Evolutionary conservation across 2,113 vertebrate species (phyloP).

Genomic region (Anas platyrhynchos): DNA sequence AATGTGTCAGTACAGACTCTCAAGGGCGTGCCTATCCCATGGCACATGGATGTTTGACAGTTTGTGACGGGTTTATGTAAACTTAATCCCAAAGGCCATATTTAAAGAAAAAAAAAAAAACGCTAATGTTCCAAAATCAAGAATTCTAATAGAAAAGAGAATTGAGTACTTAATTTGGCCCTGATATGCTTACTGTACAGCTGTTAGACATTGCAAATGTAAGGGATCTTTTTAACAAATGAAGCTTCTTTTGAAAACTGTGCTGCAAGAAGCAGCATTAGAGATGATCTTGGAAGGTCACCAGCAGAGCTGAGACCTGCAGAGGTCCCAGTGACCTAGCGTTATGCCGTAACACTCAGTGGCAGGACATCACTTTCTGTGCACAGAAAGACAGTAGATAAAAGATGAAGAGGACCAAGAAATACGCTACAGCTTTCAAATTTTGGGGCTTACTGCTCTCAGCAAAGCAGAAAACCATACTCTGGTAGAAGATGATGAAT

Average conservation of each 20-base stretch:
- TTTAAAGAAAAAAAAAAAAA: neutral
- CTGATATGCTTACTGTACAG: neutral
- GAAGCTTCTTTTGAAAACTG: neutral
- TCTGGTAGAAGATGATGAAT: neutral
- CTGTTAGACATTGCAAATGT: neutral
- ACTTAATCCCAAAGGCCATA: neutral
- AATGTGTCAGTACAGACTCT: neutral
- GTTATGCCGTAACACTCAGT: accelerated
- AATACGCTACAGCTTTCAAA: neutral
- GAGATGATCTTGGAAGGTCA: neutral
- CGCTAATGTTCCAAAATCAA: neutral
- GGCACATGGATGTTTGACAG: neutral
- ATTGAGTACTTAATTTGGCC: neutral
- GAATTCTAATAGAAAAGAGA: neutral
- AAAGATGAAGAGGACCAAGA: neutral
- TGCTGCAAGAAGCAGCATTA: neutral
- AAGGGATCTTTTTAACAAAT: neutral
- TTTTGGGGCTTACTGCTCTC: neutral
- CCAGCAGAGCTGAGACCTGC: neutral
- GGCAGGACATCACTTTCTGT: neutral
- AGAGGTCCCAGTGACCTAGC: neutral
- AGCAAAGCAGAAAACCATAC: neutral
- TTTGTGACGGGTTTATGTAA: neutral
- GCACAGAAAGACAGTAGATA: neutral
- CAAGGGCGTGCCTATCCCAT: neutral